Conservation (phyloP, 2,113 vertebrate genomes). For the Perognathus longimembris region DNA sequence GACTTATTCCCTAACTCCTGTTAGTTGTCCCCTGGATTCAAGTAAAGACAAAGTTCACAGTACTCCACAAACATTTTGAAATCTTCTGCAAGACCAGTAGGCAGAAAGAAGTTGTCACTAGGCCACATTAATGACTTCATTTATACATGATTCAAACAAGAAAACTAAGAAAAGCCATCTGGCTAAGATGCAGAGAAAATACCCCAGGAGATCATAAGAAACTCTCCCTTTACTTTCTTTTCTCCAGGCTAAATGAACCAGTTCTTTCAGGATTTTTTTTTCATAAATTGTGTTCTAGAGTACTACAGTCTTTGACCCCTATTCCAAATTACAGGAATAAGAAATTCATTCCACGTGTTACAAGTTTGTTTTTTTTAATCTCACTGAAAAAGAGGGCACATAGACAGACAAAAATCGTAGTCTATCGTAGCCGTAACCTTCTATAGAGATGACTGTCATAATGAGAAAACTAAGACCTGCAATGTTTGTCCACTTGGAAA, state of each 20-base stretch:
- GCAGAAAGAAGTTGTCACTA: conserved; percentile 28
- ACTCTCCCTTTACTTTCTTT: conserved; percentile 6
- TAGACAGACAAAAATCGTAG: not conserved
- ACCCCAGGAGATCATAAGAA: conserved; percentile 28
- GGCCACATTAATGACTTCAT: conserved; percentile 57
- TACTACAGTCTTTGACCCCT: not conserved
- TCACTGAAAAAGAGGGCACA: not conserved
- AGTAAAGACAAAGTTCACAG: not conserved
- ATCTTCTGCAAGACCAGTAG: not conserved
- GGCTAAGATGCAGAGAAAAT: conserved; percentile 57
- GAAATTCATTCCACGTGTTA: not conserved
- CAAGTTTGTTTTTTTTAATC: not conserved
- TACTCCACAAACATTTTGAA: not conserved
- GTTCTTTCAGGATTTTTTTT: conserved; percentile 58
- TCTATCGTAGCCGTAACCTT: not conserved
- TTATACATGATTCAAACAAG: conserved; percentile 18
- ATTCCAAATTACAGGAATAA: not conserved
- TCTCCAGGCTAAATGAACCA: conserved; percentile 36
- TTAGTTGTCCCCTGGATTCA: not conserved
- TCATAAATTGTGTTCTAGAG: conserved; percentile 2
- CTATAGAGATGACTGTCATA: not conserved
- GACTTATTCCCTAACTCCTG: not conserved
- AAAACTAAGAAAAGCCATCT: conserved; percentile 54
- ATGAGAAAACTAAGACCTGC: not conserved
- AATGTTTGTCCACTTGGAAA: not conserved